Evolutionary conservation across 2,888 invertebrate genomes (phyloP).

Genomic region (Plusia festucae): DNA sequence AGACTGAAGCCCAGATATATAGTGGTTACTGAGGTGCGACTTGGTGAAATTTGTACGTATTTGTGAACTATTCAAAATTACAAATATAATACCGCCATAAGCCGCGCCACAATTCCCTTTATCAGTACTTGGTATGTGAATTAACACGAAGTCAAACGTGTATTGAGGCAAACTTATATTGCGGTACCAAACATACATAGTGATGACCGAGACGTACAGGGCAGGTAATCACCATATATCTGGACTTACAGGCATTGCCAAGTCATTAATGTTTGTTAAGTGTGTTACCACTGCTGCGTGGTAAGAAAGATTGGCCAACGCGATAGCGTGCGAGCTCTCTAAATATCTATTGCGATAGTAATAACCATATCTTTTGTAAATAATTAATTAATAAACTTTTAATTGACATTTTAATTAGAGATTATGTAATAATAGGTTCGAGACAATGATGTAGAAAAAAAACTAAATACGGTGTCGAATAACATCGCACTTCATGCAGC

Average conservation of each 20-base stretch:
- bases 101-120: background rate
- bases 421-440: conserved; percentile 59
- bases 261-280: background rate
- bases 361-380: conserved; percentile 50
- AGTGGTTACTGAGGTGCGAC: background rate
- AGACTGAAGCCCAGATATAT: conserved; percentile 5
- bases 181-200: too few relatives aligned
- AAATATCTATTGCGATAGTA: conserved; percentile 45
- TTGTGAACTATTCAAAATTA: too few relatives aligned
- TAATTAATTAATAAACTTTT: conserved; percentile 54
- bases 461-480: too few relatives aligned
- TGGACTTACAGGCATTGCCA: conserved; percentile 4
- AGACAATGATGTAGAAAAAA: too few relatives aligned
- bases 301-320: background rate
- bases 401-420: conserved; percentile 66
- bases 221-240: background rate
- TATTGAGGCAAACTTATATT: too few relatives aligned
- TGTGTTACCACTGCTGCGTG: background rate
- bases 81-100: too few relatives aligned
- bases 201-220: background rate
- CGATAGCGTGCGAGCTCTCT: conserved; percentile 56
- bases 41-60: background rate
- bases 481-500: too few relatives aligned
- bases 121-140: too few relatives aligned
- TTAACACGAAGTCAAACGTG: too few relatives aligned